Conservation (phyloP, 2,888 invertebrate species). For the Phalera bucephala region DNA sequence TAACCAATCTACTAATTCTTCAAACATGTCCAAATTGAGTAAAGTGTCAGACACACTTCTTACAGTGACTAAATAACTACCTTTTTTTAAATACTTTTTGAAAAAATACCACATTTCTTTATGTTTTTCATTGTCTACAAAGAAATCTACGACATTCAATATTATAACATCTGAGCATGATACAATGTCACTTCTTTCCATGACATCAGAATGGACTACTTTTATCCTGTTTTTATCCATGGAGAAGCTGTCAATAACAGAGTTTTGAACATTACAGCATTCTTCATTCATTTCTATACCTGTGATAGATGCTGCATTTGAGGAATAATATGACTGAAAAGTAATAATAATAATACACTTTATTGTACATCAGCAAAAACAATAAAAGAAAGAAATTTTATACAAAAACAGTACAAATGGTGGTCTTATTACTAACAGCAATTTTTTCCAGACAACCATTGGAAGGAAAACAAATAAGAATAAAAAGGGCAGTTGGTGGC, state of each 20-base stretch:
- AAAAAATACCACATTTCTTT: slow-evolving; percentile 84
- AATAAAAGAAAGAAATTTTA: background rate
- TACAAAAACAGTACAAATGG: slow-evolving; percentile 1
- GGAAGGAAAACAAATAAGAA: no score
- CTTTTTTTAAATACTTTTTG: slow-evolving; percentile 75
- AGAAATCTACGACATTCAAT: slow-evolving; percentile 88
- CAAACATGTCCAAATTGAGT: slow-evolving; percentile 66
- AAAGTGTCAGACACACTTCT: slow-evolving; percentile 83
- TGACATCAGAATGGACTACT: slow-evolving; percentile 83
- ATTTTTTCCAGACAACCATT: no score
- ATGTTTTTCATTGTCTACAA: slow-evolving; percentile 83
- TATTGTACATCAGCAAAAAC: background rate
- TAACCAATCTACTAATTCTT: slow-evolving; percentile 76
- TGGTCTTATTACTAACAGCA: no score
- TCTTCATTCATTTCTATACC: slow-evolving; percentile 88
- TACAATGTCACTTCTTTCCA: slow-evolving; percentile 79
- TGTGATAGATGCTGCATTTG: slow-evolving; percentile 81
- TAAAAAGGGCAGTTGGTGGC: no score
- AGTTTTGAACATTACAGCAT: slow-evolving; percentile 84
- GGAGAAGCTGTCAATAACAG: slow-evolving; percentile 78
- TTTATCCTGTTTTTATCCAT: slow-evolving; percentile 76
- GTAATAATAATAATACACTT: slow-evolving; percentile 3
- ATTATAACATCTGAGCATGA: slow-evolving; percentile 83
- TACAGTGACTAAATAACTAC: slow-evolving; percentile 82
- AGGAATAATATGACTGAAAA: slow-evolving; percentile 84